These are phyloP conservation scores for Orchesella flavescens DNA, from an alignment of 2,888 invertebrate genomes.

Conservation along the genomic window DNA sequence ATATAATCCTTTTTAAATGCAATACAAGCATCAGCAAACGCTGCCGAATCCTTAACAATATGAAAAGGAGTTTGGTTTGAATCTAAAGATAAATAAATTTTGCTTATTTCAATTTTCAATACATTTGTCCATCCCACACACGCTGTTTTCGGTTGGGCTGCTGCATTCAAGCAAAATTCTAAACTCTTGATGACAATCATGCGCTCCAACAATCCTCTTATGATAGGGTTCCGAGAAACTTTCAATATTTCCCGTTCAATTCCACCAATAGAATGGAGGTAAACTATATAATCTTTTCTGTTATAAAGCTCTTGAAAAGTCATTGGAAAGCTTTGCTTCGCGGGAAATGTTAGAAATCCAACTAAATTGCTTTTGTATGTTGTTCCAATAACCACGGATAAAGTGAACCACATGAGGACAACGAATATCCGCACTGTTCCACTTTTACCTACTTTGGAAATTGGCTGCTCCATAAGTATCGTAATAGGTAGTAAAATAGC, in stretches of 20 bases:
- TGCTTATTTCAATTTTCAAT: too few relatives aligned
- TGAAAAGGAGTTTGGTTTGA: too few relatives aligned
- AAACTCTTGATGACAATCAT: neutral
- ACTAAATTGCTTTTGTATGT: conserved; percentile 26
- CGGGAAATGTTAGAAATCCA: conserved; percentile 27
- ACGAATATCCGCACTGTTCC: neutral
- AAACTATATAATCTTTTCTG: neutral
- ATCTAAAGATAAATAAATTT: too few relatives aligned
- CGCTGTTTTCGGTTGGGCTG: neutral
- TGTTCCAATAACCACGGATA: conserved; percentile 6
- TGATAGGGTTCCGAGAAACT: neutral
- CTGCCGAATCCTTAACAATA: too few relatives aligned
- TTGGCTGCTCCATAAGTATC: conserved; percentile 25
- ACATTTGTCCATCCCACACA: conserved; percentile 36
- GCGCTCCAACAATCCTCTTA: conserved; percentile 15
- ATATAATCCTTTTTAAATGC: too few relatives aligned
- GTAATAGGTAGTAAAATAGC: neutral
- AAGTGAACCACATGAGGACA: conserved; percentile 27
- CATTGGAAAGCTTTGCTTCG: neutral
- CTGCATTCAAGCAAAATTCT: neutral
- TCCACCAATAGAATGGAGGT: conserved; percentile 14
- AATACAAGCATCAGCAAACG: too few relatives aligned
- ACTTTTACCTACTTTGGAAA: neutral
- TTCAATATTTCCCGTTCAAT: conserved; percentile 8
- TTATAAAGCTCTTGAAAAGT: conserved; percentile 1